Evolutionary conservation across 2,797 vertebrate genomes (phyloP).

Genomic region (Natrix natrix): DNA sequence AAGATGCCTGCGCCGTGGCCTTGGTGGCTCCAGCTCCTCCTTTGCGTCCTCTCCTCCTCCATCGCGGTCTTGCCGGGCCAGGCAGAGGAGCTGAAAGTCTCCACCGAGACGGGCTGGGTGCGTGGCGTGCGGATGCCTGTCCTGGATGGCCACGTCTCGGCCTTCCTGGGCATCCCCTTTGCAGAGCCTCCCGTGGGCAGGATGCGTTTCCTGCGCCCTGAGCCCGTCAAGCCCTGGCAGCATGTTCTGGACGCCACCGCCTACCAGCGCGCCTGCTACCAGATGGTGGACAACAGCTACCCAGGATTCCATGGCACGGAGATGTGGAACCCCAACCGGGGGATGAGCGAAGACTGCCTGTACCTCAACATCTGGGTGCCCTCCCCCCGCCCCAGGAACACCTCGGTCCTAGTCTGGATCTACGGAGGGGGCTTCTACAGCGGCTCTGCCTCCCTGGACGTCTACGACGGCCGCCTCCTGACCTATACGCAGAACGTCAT

Average conservation of each 20-base stretch:
- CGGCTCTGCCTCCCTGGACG: slow-evolving; percentile 86
- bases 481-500: slow-evolving; percentile 80
- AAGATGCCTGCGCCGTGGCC: slow-evolving; percentile 49
- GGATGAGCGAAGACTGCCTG: slow-evolving; percentile 90
- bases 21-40: neutral
- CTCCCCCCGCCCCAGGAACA: slow-evolving; percentile 74
- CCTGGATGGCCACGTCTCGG: slow-evolving; percentile 73
- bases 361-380: slow-evolving; percentile 92
- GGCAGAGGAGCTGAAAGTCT: slow-evolving; percentile 70
- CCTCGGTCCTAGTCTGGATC: slow-evolving; percentile 92
- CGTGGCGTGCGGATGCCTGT: slow-evolving; percentile 73
- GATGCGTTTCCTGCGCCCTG: slow-evolving; percentile 80
- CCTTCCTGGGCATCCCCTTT: slow-evolving; percentile 89
- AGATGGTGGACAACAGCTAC: slow-evolving; percentile 81
- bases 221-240: slow-evolving; percentile 79
- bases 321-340: slow-evolving; percentile 95
- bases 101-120: slow-evolving; percentile 75
- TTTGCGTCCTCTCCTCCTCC: neutral
- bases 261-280: slow-evolving; percentile 84
- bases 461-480: slow-evolving; percentile 90
- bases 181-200: slow-evolving; percentile 83
- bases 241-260: slow-evolving; percentile 74
- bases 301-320: slow-evolving; percentile 86
- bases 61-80: slow-evolving; percentile 43
- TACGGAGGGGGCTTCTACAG: slow-evolving; percentile 93